A percentile compares a stretch with the other conserved stretches of the same genome.
Conservation (phyloP, 2,797 vertebrate species). For the Dendrocincla fuliginosa region DNA sequence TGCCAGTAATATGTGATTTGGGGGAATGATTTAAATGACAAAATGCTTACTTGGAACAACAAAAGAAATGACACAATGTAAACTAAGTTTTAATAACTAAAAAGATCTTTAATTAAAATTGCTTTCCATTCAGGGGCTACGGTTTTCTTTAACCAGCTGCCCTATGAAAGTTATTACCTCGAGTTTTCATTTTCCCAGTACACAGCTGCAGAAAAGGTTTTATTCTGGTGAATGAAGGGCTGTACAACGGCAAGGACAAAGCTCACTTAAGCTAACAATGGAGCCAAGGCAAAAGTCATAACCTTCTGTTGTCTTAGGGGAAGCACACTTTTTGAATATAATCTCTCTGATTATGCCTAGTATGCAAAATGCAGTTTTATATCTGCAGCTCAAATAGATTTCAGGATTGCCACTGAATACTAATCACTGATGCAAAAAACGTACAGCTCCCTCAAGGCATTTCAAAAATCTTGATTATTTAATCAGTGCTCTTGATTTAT, state of each 20-base stretch:
- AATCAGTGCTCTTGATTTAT: slow-evolving; percentile 83
- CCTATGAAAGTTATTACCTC: slow-evolving; percentile 50
- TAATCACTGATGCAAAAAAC: slow-evolving; percentile 76
- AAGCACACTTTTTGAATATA: slow-evolving; percentile 42
- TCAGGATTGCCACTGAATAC: slow-evolving; percentile 62
- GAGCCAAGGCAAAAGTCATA: slow-evolving; percentile 50
- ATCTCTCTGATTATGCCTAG: slow-evolving; percentile 54
- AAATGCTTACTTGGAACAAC: slow-evolving; percentile 36
- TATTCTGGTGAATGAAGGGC: slow-evolving; percentile 45
- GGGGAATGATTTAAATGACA: slow-evolving; percentile 40
- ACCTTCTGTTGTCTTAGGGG: slow-evolving; percentile 62
- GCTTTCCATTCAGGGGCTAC: neutral
- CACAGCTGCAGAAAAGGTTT: slow-evolving; percentile 65
- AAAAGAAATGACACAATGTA: slow-evolving; percentile 34
- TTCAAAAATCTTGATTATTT: slow-evolving; percentile 84
- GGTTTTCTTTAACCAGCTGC: slow-evolving; percentile 57
- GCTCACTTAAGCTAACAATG: slow-evolving; percentile 62
- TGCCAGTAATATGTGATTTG: neutral
- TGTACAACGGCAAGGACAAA: slow-evolving; percentile 63
- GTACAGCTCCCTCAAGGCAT: slow-evolving; percentile 72
- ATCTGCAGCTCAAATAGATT: slow-evolving; percentile 68
- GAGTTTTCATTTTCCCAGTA: slow-evolving; percentile 56
- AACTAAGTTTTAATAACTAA: slow-evolving; percentile 55
- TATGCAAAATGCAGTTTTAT: slow-evolving; percentile 66
- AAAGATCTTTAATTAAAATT: slow-evolving; percentile 50